Evolutionary conservation across 2,797 vertebrate species (phyloP).

Genomic region (Strix occidentalis): DNA sequence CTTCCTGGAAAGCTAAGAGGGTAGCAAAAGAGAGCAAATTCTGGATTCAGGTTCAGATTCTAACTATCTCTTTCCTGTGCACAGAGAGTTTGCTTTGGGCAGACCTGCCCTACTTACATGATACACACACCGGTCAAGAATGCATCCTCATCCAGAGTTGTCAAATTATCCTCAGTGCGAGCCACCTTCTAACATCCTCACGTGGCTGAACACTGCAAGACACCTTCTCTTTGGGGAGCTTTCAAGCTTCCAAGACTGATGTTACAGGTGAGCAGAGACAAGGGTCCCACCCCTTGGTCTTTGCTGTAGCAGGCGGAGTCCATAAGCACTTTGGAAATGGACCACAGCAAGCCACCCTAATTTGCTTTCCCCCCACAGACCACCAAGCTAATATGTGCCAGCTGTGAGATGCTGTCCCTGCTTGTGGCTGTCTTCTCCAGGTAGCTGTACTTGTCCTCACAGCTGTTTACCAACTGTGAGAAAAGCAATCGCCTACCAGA

Average conservation of each 20-base stretch:
- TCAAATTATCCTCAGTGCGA: rapidly evolving
- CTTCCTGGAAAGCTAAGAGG: neutral
- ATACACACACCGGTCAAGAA: neutral
- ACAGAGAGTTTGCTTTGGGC: neutral
- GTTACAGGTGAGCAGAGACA: neutral
- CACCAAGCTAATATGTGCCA: neutral
- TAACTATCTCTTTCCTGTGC: neutral
- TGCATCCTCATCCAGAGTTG: neutral
- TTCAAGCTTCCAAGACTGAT: neutral
- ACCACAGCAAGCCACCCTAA: neutral
- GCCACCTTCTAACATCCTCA: neutral
- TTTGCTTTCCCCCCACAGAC: neutral
- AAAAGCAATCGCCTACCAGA: neutral
- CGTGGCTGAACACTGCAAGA: neutral
- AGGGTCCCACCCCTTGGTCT: neutral
- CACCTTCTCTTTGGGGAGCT: neutral
- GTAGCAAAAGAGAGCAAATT: neutral
- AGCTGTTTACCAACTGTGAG: neutral
- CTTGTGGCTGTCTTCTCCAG: neutral
- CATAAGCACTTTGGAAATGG: neutral
- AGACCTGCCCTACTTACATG: neutral
- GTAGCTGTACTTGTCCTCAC: neutral
- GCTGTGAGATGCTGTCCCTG: neutral
- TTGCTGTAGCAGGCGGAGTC: neutral
- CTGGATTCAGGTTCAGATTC: neutral